Percentiles rank a stretch among this genome's conserved stretches.
These are phyloP conservation scores for Oncorhynchus masou DNA, from an alignment of 2,113 vertebrate species.

Conservation along the genomic window DNA sequence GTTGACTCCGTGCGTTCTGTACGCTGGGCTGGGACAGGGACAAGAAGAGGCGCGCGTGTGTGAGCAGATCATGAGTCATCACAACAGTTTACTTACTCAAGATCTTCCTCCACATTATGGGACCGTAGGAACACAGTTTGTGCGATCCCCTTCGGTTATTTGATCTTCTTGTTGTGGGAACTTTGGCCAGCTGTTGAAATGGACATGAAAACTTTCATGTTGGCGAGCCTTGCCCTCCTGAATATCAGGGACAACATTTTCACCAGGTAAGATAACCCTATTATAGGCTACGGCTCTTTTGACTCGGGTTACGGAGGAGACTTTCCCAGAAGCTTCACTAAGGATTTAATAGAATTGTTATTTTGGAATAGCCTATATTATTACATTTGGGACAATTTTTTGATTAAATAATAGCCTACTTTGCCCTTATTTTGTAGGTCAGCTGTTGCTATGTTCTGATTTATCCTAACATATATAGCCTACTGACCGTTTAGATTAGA, in stretches of 20 bases:
- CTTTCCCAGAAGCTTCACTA: not conserved
- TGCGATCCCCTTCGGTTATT: slow-evolving; percentile 22
- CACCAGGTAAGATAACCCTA: slow-evolving; percentile 65
- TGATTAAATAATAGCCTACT: not conserved
- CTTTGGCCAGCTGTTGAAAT: slow-evolving; percentile 49
- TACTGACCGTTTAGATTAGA: not conserved
- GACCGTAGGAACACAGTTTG: slow-evolving; percentile 42
- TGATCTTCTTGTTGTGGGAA: slow-evolving; percentile 27
- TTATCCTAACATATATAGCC: not conserved
- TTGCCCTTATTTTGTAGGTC: not conserved
- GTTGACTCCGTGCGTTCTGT: slow-evolving; percentile 21
- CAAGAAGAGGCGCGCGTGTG: not conserved
- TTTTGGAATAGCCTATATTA: not conserved
- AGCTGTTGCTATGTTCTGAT: not conserved
- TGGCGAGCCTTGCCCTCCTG: slow-evolving; percentile 52
- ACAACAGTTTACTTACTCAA: slow-evolving; percentile 48
- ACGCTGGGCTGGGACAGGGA: not conserved
- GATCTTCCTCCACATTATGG: slow-evolving; percentile 31
- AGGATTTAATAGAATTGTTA: not conserved
- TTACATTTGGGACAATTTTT: no score
- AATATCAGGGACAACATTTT: slow-evolving; percentile 61
- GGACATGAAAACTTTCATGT: slow-evolving; percentile 65
- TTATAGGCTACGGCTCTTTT: not conserved
- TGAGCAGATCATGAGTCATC: slow-evolving; percentile 48
- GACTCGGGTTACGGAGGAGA: not conserved